Evolutionary conservation across 1,140 invertebrate species (phyloP).

Genomic region (Ctenoplectra terminalis): DNA sequence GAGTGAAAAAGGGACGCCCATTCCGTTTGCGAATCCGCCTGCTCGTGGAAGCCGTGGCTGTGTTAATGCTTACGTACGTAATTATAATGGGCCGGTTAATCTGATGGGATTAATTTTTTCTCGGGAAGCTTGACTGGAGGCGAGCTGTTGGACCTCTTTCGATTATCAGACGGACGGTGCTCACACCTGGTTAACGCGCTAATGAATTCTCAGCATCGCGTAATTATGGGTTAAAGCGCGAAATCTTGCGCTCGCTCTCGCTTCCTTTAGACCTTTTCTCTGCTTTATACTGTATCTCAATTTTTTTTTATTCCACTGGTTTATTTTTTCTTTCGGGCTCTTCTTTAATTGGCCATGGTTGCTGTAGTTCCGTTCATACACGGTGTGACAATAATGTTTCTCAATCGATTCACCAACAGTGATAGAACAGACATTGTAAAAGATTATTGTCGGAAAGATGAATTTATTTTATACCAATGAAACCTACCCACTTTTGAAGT

Average conservation of each 20-base stretch:
- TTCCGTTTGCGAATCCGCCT: conserved; percentile 26
- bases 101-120: conserved; percentile 66
- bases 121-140: conserved; percentile 13
- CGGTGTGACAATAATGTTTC: too few relatives aligned
- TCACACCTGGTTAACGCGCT: conserved; percentile 64
- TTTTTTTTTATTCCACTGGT: neutral
- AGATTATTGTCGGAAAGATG: too few relatives aligned
- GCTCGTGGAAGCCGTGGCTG: conserved; percentile 49
- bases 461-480: too few relatives aligned
- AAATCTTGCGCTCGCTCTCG: conserved; percentile 40
- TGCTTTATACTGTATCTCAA: too few relatives aligned
- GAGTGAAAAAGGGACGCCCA: conserved; percentile 6
- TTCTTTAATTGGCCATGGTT: neutral
- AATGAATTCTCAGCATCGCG: conserved; percentile 65
- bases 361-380: neutral
- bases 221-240: conserved; percentile 63
- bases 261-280: neutral
- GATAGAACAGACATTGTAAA: too few relatives aligned
- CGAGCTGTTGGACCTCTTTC: neutral
- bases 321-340: neutral
- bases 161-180: conserved; percentile 56
- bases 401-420: too few relatives aligned
- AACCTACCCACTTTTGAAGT: too few relatives aligned
- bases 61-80: conserved; percentile 60
- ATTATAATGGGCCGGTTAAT: conserved; percentile 64